Base-by-base conservation (phyloP, 2,113 vertebrate species). In the Limanda limanda region DNA sequence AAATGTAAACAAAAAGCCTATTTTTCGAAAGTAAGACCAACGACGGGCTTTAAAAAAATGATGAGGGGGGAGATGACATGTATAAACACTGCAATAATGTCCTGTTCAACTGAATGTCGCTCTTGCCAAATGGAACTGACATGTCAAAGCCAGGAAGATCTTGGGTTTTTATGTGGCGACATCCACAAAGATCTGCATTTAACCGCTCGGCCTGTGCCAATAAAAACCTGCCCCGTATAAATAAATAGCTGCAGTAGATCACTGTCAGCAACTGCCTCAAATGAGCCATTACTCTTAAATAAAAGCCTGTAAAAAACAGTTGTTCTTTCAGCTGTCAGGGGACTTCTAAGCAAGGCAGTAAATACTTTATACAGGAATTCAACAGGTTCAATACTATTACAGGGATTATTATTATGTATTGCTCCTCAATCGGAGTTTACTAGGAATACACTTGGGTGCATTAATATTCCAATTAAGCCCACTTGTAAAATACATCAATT, bases 181-280 rank as follows among this genome's bases (percentile, higher is more conserved):
- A 74, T 86, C 84, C 81, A 59, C 42, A 75, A 48, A 83, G 80
- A 79, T 84, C 68, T 74, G 47, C 69, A 67, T 86, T 83, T 76
- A 81, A 58, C 65, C 42, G 2, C 5, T 58, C 47, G 51, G 71
- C 51, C 68, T 8, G 67, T 2, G 89, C 87, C 86, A 87, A 57
- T 74, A 80, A 89, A 88, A 93, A 85, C 79, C 77, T 87, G 64
- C 71, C 23, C 76, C 24, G 74, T 79, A 79, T 71, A 85, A 91
- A 91, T 86, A 82, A 88, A 91, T 78, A 76, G 64, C 71, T 65
- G 56, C 69, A 56, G 54, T 84, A 82, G 81, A 90, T 90, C 88
- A 87, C 58, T 72, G 84, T 88, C 87, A 57, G 84, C 72, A 74
- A 75, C 74, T 68, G 81, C 82, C 82, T 84, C 68, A 75, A 86